These are phyloP conservation scores for Rhodeus uyekii DNA, from an alignment of 2,797 vertebrate genomes.

Conservation along the genomic window DNA sequence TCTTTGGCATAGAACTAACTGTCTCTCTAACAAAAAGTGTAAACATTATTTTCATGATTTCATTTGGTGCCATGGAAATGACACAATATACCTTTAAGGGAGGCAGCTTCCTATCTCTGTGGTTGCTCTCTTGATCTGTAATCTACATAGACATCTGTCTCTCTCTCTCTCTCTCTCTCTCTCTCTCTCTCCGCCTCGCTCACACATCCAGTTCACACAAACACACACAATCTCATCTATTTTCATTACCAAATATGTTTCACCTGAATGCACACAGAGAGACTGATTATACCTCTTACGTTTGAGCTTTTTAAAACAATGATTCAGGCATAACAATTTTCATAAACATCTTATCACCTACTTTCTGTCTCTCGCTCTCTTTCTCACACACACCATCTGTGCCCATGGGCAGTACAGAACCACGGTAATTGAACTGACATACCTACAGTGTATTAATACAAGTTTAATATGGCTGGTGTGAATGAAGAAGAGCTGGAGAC, in stretches of 20 bases:
- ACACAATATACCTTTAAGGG: neutral
- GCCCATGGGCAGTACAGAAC: conserved; percentile 46
- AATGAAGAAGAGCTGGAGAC: conserved; percentile 59
- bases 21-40: too few species aligned
- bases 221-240: conserved; percentile 22
- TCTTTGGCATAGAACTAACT: neutral
- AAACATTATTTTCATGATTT: neutral
- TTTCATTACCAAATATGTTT: conserved; percentile 42
- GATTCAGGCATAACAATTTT: conserved; percentile 14
- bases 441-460: conserved; percentile 64
- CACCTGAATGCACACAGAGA: conserved; percentile 30
- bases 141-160: conserved; percentile 18
- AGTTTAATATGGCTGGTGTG: conserved; percentile 62
- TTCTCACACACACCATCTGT: conserved; percentile 22
- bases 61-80: conserved; percentile 5
- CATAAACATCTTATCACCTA: conserved; percentile 33
- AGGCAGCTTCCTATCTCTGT: conserved; percentile 26
- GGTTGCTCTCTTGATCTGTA: conserved; percentile 26
- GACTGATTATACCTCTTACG: conserved; percentile 10
- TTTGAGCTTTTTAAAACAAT: conserved; percentile 41
- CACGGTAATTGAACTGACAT: conserved; percentile 62
- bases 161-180: too few species aligned
- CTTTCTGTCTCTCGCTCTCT: conserved; percentile 11
- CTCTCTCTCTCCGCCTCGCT: neutral
- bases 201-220: neutral